Base-by-base conservation (phyloP, 2,113 vertebrate genomes). In the Megatriorchis doriae region DNA sequence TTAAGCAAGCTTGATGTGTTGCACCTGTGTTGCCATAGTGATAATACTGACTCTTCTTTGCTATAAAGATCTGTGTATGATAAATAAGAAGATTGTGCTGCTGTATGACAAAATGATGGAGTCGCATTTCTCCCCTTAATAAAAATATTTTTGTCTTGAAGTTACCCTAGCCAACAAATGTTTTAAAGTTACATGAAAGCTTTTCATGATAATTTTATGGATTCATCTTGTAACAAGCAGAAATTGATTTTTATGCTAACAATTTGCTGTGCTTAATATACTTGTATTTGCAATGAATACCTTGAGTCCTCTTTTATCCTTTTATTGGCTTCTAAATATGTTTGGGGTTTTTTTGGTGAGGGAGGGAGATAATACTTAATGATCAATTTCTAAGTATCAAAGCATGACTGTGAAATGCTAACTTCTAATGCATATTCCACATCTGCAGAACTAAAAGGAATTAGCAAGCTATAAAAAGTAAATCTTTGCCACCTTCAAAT, bases 231-330 rank as follows among this genome's bases (percentile, higher is more conserved):
- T 94, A 96, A 94, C 21, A 94, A 96, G 55, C 9, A 47, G 47
- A 81, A 87, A 96, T 45, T 93, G 45, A n/a, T 96, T 97, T 97
- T 96, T 96, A 62, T 93, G 27, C 68, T 73, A 96, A 72, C 26
- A 94, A 86, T 89, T 94, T 89, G 14, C 11, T 90, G 52, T 95
- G 68, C 23, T 96, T 96, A 85, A 92, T 88, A 31, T 62, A 61
- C 13, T 88, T 77, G 34, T 65, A 50, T 56, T 50, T 55, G 45
- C 83, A 81, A 90, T 83, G 20, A 96, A 90, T 90, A 85, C 48
- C 40, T 77, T 18, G 8, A 84, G 31, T 43, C 29, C 4, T 65
- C 21, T n/a, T 87, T 86, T 77, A 73, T 84, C 25, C 13, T 77
- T 92, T 72, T 63, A 75, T 73, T 65, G 72, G 19, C 17, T 77